Base-by-base conservation (phyloP, 2,888 invertebrate species). In the Camptogramma bilineatum region DNA sequence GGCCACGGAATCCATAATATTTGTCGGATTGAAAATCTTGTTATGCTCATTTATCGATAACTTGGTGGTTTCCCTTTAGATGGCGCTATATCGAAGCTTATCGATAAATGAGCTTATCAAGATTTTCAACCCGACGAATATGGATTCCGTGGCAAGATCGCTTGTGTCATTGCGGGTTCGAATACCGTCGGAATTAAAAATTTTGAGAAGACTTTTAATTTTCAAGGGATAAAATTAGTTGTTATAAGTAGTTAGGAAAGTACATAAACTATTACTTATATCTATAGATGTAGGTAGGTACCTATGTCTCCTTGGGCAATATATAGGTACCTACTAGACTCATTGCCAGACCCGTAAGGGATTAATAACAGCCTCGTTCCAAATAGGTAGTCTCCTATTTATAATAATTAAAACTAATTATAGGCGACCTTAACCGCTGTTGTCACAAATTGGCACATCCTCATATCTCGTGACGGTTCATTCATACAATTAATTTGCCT, bases 371-470 rank as follows among this genome's bases (percentile, higher is more conserved):
- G 48, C 64, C 64, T 64, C 16, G 64, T 17, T 64, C 60, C 31
- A 46, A 53, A 65, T 61, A 65, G 19, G 34, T 62, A 52, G 42
- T 60, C 47, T 50, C 55, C 53, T 64, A 60, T 64, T 78, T 79
- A 79, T 80, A 44, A 58, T 58, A 82, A 85, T 88, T 77, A 82
- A 77, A 77, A 64, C 64, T 80, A 80, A 86, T 87, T 79, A 86
- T 62, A 42, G 16, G 50, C 77, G 87, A 83, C 88, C 88, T 87
- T 85, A 75, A 76, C 78, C 77, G 73, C 63, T 24, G 70, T 69
- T 69, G 65, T 54, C 54, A 66, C 68, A 60, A 75, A 88, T 87
- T 85, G 79, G 56, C 50, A 85, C 87, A 86, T 88, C 88, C 89
- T 84, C 54, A 61, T 61, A 64, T 58, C 60, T 61, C 51, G 24